Evolutionary conservation across 2,888 invertebrate genomes (phyloP).

Genomic region (Eristalinus sepulchralis): DNA sequence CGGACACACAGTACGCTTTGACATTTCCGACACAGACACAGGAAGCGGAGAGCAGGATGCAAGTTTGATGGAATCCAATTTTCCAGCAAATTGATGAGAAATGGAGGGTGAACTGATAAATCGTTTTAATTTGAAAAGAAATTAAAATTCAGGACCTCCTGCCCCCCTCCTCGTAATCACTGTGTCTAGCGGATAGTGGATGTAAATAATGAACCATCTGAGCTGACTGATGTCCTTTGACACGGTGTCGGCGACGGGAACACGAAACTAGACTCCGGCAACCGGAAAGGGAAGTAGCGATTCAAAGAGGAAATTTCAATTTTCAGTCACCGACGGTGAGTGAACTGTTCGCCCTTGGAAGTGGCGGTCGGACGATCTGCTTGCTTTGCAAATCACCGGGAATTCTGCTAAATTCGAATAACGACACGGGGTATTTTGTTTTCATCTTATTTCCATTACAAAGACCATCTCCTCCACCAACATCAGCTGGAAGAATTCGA

Average conservation of each 20-base stretch:
- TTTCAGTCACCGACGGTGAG: conserved; percentile 12
- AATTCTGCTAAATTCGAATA: conserved; percentile 39
- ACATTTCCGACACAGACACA: not conserved
- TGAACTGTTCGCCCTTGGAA: not conserved
- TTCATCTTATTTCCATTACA: conserved; percentile 56
- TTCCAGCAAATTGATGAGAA: conserved; percentile 69
- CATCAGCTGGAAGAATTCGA: not conserved
- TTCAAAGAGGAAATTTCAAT: conserved; percentile 60
- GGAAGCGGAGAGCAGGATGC: conserved; percentile 40
- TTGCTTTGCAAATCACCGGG: conserved; percentile 46
- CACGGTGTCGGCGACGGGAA: too few relatives aligned
- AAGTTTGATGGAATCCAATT: conserved; percentile 67
- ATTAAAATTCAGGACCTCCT: conserved; percentile 52
- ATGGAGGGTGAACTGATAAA: conserved; percentile 68
- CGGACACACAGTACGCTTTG: not conserved
- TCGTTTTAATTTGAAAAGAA: conserved; percentile 68
- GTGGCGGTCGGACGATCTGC: not conserved
- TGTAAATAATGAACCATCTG: conserved; percentile 27
- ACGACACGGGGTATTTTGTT: conserved; percentile 17
- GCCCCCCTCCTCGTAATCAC: not conserved
- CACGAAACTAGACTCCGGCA: not conserved
- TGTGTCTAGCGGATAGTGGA: not conserved
- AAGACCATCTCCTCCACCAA: not conserved
- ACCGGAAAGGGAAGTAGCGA: conserved; percentile 43
- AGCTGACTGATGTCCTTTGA: conserved; percentile 15